Conservation (phyloP, 2,888 invertebrate genomes). For the Tipula confusa region DNA sequence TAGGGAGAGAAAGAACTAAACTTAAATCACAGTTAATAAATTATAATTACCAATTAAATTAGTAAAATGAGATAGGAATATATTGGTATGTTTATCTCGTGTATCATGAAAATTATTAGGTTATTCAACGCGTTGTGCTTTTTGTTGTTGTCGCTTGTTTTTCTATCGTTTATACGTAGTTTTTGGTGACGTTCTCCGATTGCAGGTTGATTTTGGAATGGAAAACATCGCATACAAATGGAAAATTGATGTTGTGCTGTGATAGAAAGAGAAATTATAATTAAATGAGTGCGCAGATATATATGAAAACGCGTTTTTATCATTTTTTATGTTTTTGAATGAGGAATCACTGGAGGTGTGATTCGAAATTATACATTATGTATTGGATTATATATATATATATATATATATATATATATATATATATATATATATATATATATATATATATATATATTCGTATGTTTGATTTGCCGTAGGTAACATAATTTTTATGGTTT, state of each 20-base stretch:
- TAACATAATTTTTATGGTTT: not conserved
- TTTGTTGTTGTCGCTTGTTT: not conserved
- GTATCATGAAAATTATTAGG: constrained; percentile 15
- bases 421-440: not conserved
- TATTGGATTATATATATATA: not conserved
- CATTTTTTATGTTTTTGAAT: not conserved
- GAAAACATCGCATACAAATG: not conserved
- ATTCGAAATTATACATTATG: not conserved
- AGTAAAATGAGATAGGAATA: constrained; percentile 26
- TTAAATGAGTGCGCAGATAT: not conserved
- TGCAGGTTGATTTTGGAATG: constrained; percentile 3
- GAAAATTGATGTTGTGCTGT: not conserved
- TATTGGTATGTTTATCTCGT: not conserved
- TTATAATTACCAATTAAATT: constrained; percentile 15
- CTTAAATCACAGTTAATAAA: constrained; percentile 3
- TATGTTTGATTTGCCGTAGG: not conserved
- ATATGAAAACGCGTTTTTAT: not conserved
- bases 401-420: not conserved
- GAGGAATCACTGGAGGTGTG: not conserved
- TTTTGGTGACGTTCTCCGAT: not conserved
- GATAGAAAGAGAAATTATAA: not conserved
- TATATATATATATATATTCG: not conserved
- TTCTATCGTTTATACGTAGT: not conserved
- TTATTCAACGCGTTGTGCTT: constrained; percentile 29
- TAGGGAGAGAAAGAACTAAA: not conserved